Conservation (phyloP, 2,113 vertebrate species). For the Vombatus ursinus region DNA sequence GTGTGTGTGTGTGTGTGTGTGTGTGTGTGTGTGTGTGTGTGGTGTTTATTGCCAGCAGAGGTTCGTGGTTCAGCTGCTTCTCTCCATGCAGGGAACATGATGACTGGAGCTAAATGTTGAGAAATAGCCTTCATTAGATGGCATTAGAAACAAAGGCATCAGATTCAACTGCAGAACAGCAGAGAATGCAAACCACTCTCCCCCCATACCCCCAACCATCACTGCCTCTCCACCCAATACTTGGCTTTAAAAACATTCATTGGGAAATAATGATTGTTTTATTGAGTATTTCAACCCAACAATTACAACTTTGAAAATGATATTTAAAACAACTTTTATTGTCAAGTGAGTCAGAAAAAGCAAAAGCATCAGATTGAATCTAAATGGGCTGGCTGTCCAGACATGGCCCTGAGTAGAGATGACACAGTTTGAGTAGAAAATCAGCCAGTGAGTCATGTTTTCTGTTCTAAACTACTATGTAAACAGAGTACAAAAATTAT, state of each 20-base stretch:
- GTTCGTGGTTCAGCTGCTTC: neutral
- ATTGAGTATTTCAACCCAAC: slow-evolving; percentile 38
- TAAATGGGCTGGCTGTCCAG: slow-evolving; percentile 46
- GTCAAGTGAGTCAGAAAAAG: slow-evolving; percentile 57
- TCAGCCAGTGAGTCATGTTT: slow-evolving; percentile 22
- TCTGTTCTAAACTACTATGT: slow-evolving; percentile 26
- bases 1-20: too few relatives aligned
- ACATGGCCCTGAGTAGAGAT: neutral
- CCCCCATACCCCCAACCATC: neutral
- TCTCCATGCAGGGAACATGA: neutral
- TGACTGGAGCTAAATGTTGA: neutral
- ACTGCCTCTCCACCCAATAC: slow-evolving; percentile 32
- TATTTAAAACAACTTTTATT: slow-evolving; percentile 56
- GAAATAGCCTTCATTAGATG: neutral
- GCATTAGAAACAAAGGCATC: neutral
- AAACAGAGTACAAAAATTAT: slow-evolving; percentile 39
- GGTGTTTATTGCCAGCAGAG: neutral
- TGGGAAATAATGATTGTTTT: slow-evolving; percentile 67
- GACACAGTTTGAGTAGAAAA: slow-evolving; percentile 35
- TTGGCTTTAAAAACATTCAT: slow-evolving; percentile 70
- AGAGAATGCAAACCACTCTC: slow-evolving; percentile 4
- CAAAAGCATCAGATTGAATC: slow-evolving; percentile 46
- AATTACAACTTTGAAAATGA: slow-evolving; percentile 69
- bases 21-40: too few relatives aligned
- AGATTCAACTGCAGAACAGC: neutral